A percentile compares a stretch with the other conserved stretches of the same genome.
These are phyloP conservation scores for Beris morrisii DNA, from an alignment of 2,888 invertebrate genomes.

Conservation along the genomic window DNA sequence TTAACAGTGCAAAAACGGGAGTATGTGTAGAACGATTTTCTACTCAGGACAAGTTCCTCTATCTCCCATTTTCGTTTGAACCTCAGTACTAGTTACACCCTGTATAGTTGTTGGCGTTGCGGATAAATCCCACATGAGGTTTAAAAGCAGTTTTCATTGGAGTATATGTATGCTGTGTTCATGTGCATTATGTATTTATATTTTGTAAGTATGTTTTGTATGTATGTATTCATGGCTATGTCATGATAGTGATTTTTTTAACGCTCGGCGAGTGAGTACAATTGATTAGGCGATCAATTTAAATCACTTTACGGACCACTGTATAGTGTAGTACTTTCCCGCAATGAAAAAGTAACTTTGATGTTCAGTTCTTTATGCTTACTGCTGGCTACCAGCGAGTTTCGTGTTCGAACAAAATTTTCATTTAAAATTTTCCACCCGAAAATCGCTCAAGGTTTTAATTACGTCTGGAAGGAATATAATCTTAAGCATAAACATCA, in stretches of 20 bases:
- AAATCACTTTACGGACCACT: conserved; percentile 21
- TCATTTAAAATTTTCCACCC: not conserved
- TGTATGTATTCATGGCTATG: not conserved
- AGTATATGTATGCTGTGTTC: no score
- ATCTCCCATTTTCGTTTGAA: no score
- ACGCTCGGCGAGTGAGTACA: not conserved
- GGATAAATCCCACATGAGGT: conserved; percentile 4
- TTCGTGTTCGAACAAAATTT: conserved; percentile 1
- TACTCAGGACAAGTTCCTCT: no score
- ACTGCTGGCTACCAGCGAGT: conserved; percentile 1
- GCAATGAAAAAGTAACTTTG: no score
- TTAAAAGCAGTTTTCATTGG: not conserved
- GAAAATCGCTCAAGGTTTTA: conserved; percentile 11
- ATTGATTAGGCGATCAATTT: conserved; percentile 28
- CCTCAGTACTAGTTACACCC: no score
- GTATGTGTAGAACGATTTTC: no score
- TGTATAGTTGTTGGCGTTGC: conserved; percentile 28
- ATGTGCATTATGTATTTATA: no score
- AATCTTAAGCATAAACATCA: not conserved
- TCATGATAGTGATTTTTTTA: conserved; percentile 4
- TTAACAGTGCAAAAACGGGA: no score
- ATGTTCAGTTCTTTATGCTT: conserved; percentile 13
- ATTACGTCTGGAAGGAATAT: not conserved
- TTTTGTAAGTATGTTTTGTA: no score
- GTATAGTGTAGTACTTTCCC: not conserved